Evolutionary conservation across 2,113 vertebrate species (phyloP).

Genomic region (Varanus komodoensis): DNA sequence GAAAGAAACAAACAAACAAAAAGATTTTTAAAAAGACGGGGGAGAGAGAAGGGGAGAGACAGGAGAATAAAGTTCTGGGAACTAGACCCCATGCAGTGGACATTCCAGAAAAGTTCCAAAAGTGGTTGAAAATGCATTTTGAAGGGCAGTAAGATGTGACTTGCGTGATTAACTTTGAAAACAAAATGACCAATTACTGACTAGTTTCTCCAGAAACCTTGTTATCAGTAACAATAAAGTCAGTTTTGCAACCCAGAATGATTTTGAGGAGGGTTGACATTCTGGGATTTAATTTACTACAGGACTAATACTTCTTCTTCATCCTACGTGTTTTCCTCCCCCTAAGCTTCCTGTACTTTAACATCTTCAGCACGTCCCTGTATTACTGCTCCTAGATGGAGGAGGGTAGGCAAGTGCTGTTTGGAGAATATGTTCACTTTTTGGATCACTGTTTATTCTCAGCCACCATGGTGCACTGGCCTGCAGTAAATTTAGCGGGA

Average conservation of each 20-base stretch:
- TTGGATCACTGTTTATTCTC: not conserved
- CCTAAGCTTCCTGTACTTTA: not conserved
- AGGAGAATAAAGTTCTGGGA: conserved; percentile 35
- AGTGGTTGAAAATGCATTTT: not conserved
- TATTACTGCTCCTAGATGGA: too few relatives aligned
- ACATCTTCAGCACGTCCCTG: not conserved
- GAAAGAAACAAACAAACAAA: not conserved
- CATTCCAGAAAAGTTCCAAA: conserved; percentile 33
- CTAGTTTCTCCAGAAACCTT: conserved; percentile 37
- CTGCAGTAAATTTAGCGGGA: not conserved
- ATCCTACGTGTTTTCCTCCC: not conserved
- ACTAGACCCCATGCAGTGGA: conserved; percentile 58
- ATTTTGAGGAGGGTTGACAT: conserved; percentile 5
- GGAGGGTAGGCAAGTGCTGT: not conserved
- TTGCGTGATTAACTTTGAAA: conserved; percentile 2
- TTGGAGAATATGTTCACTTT: not conserved
- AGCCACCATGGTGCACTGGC: not conserved
- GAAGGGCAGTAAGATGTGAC: not conserved
- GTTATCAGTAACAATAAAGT: conserved; percentile 8
- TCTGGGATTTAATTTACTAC: conserved; percentile 22
- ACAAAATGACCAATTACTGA: conserved; percentile 2
- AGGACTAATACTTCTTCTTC: conserved; percentile 21
- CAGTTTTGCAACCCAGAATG: conserved; percentile 17
- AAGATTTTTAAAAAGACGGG: not conserved
- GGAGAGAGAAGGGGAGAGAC: conserved; percentile 38